Evolutionary conservation across 2,113 vertebrate species (phyloP).

Genomic region (Lepisosteus oculatus): DNA sequence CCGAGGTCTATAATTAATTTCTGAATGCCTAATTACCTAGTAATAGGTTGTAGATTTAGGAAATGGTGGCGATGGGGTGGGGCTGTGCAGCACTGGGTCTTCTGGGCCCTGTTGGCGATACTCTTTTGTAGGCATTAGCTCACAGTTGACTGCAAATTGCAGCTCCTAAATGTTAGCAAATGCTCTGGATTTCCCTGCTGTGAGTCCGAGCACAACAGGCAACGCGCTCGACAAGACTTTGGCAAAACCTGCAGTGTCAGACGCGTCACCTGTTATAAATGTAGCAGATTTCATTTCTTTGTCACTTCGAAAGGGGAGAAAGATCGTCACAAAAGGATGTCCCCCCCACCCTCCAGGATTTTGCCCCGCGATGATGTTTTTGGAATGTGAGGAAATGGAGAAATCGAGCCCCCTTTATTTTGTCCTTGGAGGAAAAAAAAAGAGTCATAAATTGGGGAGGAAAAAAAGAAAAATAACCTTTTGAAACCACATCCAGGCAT

Average conservation of each 20-base stretch:
- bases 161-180: neutral
- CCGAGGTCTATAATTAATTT: conserved; percentile 42
- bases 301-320: conserved; percentile 6
- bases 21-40: conserved; percentile 25
- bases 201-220: conserved; percentile 10
- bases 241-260: neutral
- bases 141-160: neutral
- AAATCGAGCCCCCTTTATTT: too few relatives aligned
- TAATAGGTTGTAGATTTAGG: too few relatives aligned
- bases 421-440: conserved; percentile 37
- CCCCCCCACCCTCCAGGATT: neutral
- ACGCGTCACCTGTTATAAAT: conserved; percentile 2
- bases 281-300: conserved; percentile 4
- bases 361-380: too few relatives aligned
- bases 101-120: too few relatives aligned
- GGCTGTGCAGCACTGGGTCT: too few relatives aligned
- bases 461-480: conserved; percentile 43
- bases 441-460: conserved; percentile 52
- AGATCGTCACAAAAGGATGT: conserved; percentile 30
- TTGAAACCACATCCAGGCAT: neutral
- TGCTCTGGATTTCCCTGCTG: neutral
- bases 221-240: neutral
- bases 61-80: too few relatives aligned
- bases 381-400: too few relatives aligned
- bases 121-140: too few relatives aligned